Conservation (phyloP, 2,113 vertebrate genomes). For the Thryonomys swinderianus region DNA sequence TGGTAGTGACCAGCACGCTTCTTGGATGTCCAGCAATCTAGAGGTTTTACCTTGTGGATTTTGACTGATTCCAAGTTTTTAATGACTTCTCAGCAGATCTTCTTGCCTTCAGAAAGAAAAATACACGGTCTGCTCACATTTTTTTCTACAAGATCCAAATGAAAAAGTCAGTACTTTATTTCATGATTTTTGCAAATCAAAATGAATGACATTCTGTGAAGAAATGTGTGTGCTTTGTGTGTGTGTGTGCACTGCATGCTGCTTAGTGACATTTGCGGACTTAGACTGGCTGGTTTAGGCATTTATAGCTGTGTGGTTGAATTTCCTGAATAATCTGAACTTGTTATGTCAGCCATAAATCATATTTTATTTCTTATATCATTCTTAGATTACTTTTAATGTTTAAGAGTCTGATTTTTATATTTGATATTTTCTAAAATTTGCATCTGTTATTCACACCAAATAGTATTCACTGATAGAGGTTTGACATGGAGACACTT, state of each 20-base stretch:
- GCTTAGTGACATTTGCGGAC: not conserved
- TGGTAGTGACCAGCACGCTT: constrained; percentile 26
- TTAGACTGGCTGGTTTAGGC: not conserved
- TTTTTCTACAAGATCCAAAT: constrained; percentile 55
- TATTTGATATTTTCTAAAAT: not conserved
- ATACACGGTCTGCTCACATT: not conserved
- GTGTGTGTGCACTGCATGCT: not conserved
- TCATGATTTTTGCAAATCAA: constrained; percentile 53
- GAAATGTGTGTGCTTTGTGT: not conserved
- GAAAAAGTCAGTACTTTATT: constrained; percentile 58
- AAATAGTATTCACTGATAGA: not conserved
- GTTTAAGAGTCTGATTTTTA: not conserved
- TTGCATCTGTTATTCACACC: not conserved
- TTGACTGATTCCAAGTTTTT: constrained; percentile 48
- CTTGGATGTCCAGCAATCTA: constrained; percentile 4
- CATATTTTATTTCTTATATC: not conserved
- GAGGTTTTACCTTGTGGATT: constrained; percentile 36
- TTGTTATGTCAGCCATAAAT: not conserved
- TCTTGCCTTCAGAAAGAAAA: not conserved
- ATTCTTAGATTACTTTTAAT: not conserved
- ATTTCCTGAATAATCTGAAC: not conserved
- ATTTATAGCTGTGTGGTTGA: not conserved
- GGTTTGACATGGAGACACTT: not conserved
- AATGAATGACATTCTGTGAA: constrained; percentile 45
- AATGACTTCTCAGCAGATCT: constrained; percentile 54